Conservation (phyloP, 2,888 invertebrate genomes). For the Adineta ricciae region DNA sequence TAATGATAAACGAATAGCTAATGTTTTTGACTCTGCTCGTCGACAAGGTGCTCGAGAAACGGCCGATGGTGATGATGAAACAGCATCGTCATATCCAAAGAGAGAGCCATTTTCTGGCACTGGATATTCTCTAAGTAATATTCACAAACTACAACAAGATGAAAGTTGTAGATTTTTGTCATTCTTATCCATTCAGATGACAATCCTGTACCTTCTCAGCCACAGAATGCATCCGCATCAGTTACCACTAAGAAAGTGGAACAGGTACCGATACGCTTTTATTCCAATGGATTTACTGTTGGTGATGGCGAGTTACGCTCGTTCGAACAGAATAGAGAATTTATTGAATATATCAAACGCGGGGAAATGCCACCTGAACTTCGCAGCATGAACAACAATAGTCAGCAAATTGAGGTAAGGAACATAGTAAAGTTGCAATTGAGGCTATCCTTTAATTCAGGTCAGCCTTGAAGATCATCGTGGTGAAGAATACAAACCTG, state of each 20-base stretch:
- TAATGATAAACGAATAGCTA: conserved; percentile 63
- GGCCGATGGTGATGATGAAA: background rate
- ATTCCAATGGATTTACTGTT: conserved; percentile 6
- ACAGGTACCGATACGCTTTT: background rate
- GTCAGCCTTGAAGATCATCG: background rate
- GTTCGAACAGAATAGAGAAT: background rate
- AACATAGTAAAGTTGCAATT: no score
- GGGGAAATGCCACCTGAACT: background rate
- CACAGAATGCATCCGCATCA: background rate
- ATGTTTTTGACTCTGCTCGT: background rate
- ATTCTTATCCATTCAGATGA: background rate
- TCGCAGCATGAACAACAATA: background rate
- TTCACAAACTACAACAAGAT: no score
- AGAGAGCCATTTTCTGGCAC: background rate
- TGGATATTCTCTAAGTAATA: background rate
- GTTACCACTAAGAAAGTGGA: background rate
- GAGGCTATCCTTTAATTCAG: background rate
- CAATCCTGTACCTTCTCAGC: background rate
- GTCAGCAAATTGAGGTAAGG: background rate
- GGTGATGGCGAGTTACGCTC: background rate
- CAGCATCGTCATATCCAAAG: background rate
- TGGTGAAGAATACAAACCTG: background rate
- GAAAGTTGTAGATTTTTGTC: background rate
- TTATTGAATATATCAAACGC: background rate
- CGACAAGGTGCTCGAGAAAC: background rate